A percentile compares a stretch with the other conserved stretches of the same genome.
These are phyloP conservation scores for Mechanitis mazaeus DNA, from an alignment of 2,888 invertebrate species.

Conservation along the genomic window DNA sequence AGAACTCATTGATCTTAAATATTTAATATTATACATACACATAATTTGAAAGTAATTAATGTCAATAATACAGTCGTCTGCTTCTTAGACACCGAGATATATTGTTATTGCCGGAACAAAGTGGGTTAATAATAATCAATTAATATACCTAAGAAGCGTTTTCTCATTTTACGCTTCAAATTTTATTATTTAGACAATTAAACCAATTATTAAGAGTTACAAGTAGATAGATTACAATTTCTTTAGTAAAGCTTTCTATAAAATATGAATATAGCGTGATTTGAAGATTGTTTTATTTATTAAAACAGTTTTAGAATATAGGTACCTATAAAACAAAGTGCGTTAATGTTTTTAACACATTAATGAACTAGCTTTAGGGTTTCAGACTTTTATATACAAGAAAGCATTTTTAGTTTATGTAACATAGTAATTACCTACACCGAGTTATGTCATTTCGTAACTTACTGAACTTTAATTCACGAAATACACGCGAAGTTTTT, in stretches of 20 bases:
- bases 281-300: too few species aligned
- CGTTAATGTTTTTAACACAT: too few species aligned
- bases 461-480: slow-evolving; percentile 12
- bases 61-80: not conserved
- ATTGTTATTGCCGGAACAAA: not conserved
- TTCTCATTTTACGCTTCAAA: slow-evolving; percentile 2
- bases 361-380: too few species aligned
- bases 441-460: slow-evolving; percentile 3
- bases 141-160: not conserved
- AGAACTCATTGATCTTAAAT: too few species aligned
- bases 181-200: not conserved
- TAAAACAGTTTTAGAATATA: too few species aligned
- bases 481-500: slow-evolving; percentile 23
- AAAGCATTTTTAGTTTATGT: not conserved
- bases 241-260: too few species aligned
- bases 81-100: not conserved
- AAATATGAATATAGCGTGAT: too few species aligned
- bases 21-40: too few species aligned
- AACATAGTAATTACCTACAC: not conserved
- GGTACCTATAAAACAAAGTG: too few species aligned
- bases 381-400: too few species aligned
- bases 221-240: too few species aligned
- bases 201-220: not conserved
- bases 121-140: slow-evolving; percentile 5
- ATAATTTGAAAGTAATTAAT: too few species aligned